phyloP scores from a whole-genome alignment of 2,797 vertebrate species.

The Parambassis ranga region DNA sequence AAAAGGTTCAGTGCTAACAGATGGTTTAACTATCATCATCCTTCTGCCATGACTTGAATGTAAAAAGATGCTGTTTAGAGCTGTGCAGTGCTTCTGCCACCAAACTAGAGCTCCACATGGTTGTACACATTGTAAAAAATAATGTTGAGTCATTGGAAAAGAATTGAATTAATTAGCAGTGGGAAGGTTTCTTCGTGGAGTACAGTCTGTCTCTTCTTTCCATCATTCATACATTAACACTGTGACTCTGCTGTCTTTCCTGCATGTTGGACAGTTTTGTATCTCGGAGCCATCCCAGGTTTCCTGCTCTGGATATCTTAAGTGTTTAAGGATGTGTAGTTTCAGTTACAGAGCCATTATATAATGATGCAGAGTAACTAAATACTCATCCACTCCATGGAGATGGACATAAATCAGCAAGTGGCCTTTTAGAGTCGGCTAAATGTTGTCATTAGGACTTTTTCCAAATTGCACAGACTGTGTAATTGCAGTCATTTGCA shows the following conservation, averaged over 20 bases:
- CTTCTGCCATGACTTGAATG: not conserved
- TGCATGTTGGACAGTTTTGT: not conserved
- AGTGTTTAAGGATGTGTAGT: conserved; percentile 48
- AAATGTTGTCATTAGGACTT: conserved; percentile 28
- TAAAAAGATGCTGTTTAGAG: conserved; percentile 1
- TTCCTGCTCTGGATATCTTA: conserved; percentile 10
- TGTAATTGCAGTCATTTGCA: conserved; percentile 45
- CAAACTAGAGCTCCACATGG: not conserved
- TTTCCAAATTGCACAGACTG: conserved; percentile 20
- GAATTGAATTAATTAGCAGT: not conserved
- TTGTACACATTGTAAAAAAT: conserved; percentile 1
- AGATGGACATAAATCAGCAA: not conserved
- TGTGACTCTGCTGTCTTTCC: not conserved
- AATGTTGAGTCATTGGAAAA: not conserved
- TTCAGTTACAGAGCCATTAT: conserved; percentile 56
- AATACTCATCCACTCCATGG: conserved; percentile 1
- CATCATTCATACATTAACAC: conserved; percentile 10
- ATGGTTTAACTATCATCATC: not conserved
- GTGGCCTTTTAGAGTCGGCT: conserved; percentile 1
- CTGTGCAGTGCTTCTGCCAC: not conserved
- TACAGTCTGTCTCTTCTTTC: not conserved
- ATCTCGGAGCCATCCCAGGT: not conserved
- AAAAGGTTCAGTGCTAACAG: not conserved
- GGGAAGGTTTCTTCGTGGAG: not conserved
- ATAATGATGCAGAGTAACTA: conserved; percentile 16